Evolutionary conservation across 2,888 invertebrate genomes (phyloP), one percentile per base, ranked within the genome.

Genomic region (Hemithea aestivaria): DNA sequence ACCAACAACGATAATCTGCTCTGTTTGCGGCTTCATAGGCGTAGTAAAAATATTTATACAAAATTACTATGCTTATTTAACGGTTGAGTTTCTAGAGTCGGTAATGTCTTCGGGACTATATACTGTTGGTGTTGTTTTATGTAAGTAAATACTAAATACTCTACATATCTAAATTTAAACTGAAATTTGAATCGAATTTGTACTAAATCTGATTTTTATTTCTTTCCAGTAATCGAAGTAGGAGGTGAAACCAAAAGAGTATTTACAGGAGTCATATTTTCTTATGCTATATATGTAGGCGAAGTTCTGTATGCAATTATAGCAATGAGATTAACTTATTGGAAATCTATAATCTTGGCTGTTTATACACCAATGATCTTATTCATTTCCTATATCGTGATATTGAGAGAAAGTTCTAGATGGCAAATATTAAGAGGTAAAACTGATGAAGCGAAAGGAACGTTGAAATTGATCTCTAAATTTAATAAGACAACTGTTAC

Each of bases 241-340:
- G 78, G 78, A 3, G 79, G 82, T 1, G 70, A 73, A 45, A 63
- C 67, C n/a, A 78, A 76, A 51, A 61, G 81, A 53, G 76, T 81
- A 1, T 35, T 68, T 20, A 64, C 78, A 1, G 79, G 81, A 10
- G 69, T 81, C 0, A 61, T 81, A 28, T 80, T 81, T 45, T 71
- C 80, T 0, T 78, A 73, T 34, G 77, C 79, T 1, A 56, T 76
- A 1, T 81, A 82, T 39, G 54, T 71, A 0, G 82, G 82, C 2
- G 82, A 82, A 69, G 65, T 79, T 1, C 25, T 58, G 1, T 79
- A 77, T 26, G 80, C 80, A 1, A 63, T 74, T 10, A 48, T 73
- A 33, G 77, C 80, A 2, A 70, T 79, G 75, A 62, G 61, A 1
- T 45, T 82, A 2, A 59, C 69, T 30, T 73, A 74, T 44, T 83